Conservation (phyloP, 1,140 invertebrate genomes). For the Drosophila malerkotliana region DNA sequence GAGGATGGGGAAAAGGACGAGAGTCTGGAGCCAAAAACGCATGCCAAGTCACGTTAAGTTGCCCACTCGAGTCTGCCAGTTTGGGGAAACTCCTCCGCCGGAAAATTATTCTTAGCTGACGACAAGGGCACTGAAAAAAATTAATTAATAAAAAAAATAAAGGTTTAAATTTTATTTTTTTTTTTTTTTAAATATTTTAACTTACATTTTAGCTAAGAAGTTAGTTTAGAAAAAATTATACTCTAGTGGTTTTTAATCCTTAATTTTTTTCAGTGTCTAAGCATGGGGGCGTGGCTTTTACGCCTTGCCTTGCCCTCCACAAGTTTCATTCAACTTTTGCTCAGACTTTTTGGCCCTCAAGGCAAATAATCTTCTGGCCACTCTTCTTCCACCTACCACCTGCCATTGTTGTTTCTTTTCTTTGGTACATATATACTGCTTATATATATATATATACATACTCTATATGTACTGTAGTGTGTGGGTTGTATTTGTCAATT, state of each 20-base stretch:
- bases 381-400: conserved; percentile 5
- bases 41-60: conserved; percentile 46
- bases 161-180: neutral
- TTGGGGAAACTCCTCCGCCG: conserved; percentile 15
- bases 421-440: too few species aligned
- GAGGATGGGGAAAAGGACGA: neutral
- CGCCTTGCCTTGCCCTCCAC: conserved; percentile 7
- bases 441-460: neutral
- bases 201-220: neutral
- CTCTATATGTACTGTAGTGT: neutral
- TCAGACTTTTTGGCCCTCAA: conserved; percentile 33
- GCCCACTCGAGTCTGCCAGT: conserved; percentile 32
- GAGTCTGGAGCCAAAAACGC: conserved; percentile 14
- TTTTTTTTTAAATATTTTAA: too few species aligned
- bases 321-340: conserved; percentile 51
- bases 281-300: conserved; percentile 1
- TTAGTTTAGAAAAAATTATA: too few species aligned
- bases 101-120: neutral
- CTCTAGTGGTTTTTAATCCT: neutral
- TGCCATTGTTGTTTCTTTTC: conserved; percentile 3
- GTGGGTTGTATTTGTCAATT: conserved; percentile 30
- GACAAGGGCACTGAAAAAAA: too few species aligned
- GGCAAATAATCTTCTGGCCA: conserved; percentile 28
- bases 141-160: too few species aligned
- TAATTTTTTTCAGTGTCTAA: neutral